Evolutionary conservation across 2,113 vertebrate genomes (phyloP).

Genomic region (Aptenodytes forsteri): DNA sequence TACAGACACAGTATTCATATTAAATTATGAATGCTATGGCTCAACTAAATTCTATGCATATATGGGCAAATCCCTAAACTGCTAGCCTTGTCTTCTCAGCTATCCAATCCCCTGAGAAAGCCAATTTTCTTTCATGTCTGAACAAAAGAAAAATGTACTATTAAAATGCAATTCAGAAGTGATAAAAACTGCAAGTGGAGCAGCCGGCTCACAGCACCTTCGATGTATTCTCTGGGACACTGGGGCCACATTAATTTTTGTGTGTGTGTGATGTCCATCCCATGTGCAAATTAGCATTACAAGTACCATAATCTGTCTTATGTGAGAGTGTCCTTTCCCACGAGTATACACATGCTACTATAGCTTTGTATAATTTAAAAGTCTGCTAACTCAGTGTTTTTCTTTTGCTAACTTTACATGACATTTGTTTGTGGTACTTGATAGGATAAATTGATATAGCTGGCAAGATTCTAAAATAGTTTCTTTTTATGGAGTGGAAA

Average conservation of each 20-base stretch:
- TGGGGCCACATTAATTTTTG: slow-evolving; percentile 82
- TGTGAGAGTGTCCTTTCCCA: slow-evolving; percentile 76
- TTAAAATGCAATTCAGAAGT: slow-evolving; percentile 85
- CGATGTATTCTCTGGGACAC: slow-evolving; percentile 79
- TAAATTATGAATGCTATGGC: slow-evolving; percentile 29
- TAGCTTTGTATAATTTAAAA: slow-evolving; percentile 71
- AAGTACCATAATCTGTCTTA: slow-evolving; percentile 83
- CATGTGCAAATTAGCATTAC: slow-evolving; percentile 83
- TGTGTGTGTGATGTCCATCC: slow-evolving; percentile 79
- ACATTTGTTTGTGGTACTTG: neutral
- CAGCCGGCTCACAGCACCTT: slow-evolving; percentile 78
- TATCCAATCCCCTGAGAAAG: slow-evolving; percentile 75
- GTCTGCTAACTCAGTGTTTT: slow-evolving; percentile 47
- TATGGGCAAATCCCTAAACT: slow-evolving; percentile 54
- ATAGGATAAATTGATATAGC: neutral
- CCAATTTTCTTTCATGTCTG: slow-evolving; percentile 83
- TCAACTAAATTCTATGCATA: slow-evolving; percentile 46
- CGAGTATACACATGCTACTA: slow-evolving; percentile 71
- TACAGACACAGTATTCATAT: neutral
- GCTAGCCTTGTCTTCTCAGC: slow-evolving; percentile 71
- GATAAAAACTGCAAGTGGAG: slow-evolving; percentile 81
- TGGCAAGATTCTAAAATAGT: neutral
- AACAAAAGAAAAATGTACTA: slow-evolving; percentile 86
- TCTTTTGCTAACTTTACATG: slow-evolving; percentile 24
- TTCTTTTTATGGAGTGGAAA: neutral